Evolutionary conservation across 2,113 vertebrate species (phyloP).

Genomic region (Gavia stellata): DNA sequence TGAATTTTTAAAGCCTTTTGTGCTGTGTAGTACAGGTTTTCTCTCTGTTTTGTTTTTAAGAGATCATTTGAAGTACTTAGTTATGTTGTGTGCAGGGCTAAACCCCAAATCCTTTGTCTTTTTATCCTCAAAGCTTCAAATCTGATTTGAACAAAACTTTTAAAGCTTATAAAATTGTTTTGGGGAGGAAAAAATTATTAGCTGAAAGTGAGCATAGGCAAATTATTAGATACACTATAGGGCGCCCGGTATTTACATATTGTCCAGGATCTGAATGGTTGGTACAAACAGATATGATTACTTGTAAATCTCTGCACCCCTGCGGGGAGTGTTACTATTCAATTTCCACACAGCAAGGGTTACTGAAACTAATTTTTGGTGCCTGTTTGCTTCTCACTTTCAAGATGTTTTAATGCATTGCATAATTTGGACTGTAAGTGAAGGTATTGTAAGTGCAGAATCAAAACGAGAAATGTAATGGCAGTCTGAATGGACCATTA

Average conservation of each 20-base stretch:
- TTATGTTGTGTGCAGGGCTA: background rate
- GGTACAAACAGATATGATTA: background rate
- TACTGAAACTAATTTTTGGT: constrained; percentile 57
- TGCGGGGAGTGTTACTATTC: constrained; percentile 3
- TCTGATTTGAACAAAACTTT: background rate
- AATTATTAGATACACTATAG: background rate
- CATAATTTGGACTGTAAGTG: constrained; percentile 1
- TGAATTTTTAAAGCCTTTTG: background rate
- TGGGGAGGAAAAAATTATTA: background rate
- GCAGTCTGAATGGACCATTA: background rate
- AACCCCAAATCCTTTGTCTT: background rate
- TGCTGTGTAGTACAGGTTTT: background rate
- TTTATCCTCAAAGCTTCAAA: background rate
- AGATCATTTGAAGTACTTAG: background rate
- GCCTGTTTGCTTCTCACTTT: constrained; percentile 23
- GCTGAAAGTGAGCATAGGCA: background rate
- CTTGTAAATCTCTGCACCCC: background rate
- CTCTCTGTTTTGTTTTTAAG: background rate
- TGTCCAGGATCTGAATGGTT: background rate
- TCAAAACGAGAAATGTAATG: background rate
- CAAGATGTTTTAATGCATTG: constrained; percentile 16
- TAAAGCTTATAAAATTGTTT: background rate
- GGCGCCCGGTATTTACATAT: background rate
- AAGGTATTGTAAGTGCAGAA: background rate
- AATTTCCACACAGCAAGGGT: constrained; percentile 59